These are phyloP conservation scores for Pica pica DNA, from an alignment of 2,113 vertebrate genomes.

Conservation along the genomic window DNA sequence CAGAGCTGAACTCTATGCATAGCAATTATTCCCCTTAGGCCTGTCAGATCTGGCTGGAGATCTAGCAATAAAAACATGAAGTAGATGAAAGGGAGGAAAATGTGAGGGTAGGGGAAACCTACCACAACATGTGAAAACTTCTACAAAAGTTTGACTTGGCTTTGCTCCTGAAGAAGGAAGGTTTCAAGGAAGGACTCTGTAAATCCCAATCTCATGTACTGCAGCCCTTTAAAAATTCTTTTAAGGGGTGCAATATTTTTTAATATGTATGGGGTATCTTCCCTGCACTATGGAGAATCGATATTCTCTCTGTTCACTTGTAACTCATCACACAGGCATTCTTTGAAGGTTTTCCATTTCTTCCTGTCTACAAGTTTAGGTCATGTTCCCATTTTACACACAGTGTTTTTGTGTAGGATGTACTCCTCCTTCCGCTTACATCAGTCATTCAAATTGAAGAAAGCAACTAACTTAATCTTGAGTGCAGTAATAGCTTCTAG, in stretches of 20 bases:
- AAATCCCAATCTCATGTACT: not conserved
- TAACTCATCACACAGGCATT: not conserved
- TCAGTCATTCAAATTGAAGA: not conserved
- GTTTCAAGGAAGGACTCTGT: not conserved
- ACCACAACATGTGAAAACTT: not conserved
- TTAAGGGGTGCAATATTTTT: not conserved
- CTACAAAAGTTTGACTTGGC: not conserved
- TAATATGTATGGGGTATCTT: not conserved
- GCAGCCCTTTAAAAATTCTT: not conserved
- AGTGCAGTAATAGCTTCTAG: not conserved
- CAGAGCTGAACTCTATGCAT: not conserved
- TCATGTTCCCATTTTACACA: not conserved
- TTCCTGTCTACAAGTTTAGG: not conserved
- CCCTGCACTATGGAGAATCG: not conserved
- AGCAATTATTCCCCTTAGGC: not conserved
- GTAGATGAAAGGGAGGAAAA: not conserved
- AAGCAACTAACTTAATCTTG: not conserved
- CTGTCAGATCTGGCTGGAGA: not conserved
- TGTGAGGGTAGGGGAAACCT: not conserved
- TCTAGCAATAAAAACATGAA: not conserved
- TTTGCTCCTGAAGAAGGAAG: not conserved
- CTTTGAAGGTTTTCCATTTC: not conserved
- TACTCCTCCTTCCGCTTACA: not conserved
- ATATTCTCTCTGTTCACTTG: not conserved
- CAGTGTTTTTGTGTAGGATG: not conserved